Evolutionary conservation across 2,113 vertebrate species (phyloP).

Genomic region (Triplophysa tibetana): DNA sequence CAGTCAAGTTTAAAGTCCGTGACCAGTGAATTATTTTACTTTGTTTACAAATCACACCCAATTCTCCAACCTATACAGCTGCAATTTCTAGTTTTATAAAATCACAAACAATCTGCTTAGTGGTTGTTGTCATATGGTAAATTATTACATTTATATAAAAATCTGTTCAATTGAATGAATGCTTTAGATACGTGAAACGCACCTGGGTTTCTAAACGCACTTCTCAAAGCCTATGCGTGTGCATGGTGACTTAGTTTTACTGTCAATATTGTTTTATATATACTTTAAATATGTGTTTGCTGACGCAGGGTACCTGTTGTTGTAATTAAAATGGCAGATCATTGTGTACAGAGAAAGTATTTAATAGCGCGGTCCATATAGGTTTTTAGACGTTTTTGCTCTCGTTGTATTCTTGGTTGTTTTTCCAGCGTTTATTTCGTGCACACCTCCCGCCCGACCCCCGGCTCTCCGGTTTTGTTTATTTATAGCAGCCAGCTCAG

Average conservation of each 20-base stretch:
- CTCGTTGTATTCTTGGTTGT: neutral
- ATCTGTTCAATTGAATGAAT: neutral
- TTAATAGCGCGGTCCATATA: too few relatives aligned
- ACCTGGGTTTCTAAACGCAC: too few relatives aligned
- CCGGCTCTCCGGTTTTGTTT: slow-evolving; percentile 46
- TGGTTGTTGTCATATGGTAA: neutral
- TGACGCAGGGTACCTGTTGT: too few relatives aligned
- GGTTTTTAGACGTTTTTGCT: too few relatives aligned
- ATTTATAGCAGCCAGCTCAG: slow-evolving; percentile 51
- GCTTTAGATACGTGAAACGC: too few relatives aligned
- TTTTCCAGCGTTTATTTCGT: slow-evolving; percentile 2
- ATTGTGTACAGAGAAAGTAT: too few relatives aligned
- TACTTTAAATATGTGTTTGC: too few relatives aligned
- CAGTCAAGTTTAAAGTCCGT: neutral
- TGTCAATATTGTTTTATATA: too few relatives aligned
- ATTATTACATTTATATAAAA: neutral
- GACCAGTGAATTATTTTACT: neutral
- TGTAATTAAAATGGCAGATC: too few relatives aligned
- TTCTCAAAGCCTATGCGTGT: too few relatives aligned
- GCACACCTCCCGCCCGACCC: slow-evolving; percentile 8
- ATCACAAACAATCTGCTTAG: neutral
- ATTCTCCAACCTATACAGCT: neutral
- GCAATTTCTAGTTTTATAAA: neutral
- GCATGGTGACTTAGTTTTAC: too few relatives aligned
- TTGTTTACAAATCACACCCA: neutral